A percentile compares a stretch with the other conserved stretches of the same genome.
These are phyloP conservation scores for Corticium candelabrum DNA, from an alignment of 37 sponge, comb jelly and placozoan genomes.

Conservation along the genomic window DNA sequence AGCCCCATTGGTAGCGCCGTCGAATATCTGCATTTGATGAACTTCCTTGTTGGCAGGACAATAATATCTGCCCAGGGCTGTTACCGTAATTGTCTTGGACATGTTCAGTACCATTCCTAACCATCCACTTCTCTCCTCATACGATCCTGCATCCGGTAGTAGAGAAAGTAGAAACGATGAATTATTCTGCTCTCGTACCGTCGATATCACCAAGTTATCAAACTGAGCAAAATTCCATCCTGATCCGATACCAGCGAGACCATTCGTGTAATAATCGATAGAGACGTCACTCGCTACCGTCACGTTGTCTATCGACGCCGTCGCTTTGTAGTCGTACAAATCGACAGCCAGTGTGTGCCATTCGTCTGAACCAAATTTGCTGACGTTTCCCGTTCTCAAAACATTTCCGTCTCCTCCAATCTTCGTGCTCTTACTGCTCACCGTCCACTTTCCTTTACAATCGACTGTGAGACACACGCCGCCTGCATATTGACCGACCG, in stretches of 20 bases:
- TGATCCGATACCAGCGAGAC: background rate
- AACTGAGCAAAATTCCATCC: constrained; percentile 5
- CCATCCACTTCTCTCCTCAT: background rate
- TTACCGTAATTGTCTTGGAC: background rate
- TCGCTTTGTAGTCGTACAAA: background rate
- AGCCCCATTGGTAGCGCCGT: background rate
- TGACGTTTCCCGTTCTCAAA: background rate
- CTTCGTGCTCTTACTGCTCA: background rate
- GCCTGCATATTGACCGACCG: no score
- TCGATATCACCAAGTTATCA: background rate
- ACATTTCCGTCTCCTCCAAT: background rate
- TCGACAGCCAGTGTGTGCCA: background rate
- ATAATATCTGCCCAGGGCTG: background rate
- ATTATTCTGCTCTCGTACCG: background rate
- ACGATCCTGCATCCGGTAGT: background rate
- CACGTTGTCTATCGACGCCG: constrained; percentile 1
- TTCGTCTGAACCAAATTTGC: background rate
- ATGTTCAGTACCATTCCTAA: background rate
- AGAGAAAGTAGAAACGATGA: background rate
- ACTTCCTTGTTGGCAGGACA: background rate
- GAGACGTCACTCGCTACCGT: background rate
- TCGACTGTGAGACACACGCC: background rate
- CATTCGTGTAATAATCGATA: background rate
- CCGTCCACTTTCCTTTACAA: background rate
- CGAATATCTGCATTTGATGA: background rate